Base-by-base conservation (phyloP, 1,140 invertebrate genomes). In the Tetragnatha versicolor region DNA sequence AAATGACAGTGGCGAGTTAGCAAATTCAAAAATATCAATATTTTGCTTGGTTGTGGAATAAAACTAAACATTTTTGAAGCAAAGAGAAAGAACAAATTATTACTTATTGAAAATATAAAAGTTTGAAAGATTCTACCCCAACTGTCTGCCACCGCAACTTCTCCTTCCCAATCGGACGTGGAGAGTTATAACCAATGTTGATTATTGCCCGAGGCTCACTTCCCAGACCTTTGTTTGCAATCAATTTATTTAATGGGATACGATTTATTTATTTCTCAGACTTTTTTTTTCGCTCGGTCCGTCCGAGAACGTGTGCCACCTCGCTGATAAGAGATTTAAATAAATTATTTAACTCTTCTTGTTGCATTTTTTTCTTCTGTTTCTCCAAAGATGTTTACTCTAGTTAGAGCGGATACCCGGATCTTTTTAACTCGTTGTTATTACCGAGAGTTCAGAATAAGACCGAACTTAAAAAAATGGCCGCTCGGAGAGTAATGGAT, bases 181-280 rank as follows among this genome's bases (percentile, higher is more conserved):
- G n/a, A n/a, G n/a, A 75, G 63, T n/a, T n/a, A 75, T 75, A 75
- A 75, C 63, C 39, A 63, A 75, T 49, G 39, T 33, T 61, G 72
- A 75, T 63, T 75, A 45, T 75, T 75, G 42, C 72, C 42, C 5
- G 31, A 17, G 51, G 72, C 42, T 33, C 45, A 47, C 51, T 73
- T 75, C 63, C 55, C 17, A 22, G 51, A 37, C 69, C 31, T 75
- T 75, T 75, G 72, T 75, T 75, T 75, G 72, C 72, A 75, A 75
- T 75, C 72, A 75, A 75, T 75, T 75, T 75, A 45, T 75, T 75
- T 75, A 75, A 75, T 75, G 72, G 72, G 31, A 75, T 42, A 73
- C 51, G 69, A 60, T 53, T 72, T 73, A 73, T 75, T 75, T 75
- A 75, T 75, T 75, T 75, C 31, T 9, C 51, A 63, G 33, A 63